Conservation (phyloP, 2,797 vertebrate species). For the Psittacula derbiana region DNA sequence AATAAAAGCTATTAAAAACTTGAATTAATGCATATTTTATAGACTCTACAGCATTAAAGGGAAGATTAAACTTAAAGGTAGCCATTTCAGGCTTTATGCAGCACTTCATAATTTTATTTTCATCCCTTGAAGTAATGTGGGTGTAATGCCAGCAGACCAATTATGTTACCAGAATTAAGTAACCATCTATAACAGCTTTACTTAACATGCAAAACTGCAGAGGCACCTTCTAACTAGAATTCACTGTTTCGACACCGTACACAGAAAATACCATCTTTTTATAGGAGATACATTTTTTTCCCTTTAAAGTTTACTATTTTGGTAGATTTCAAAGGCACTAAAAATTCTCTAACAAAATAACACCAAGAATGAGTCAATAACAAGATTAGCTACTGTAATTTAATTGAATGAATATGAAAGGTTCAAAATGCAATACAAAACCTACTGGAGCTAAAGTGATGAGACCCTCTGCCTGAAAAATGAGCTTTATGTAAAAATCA, state of each 20-base stretch:
- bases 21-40: slow-evolving; percentile 78
- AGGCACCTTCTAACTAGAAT: not conserved
- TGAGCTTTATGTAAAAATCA: not conserved
- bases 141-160: slow-evolving; percentile 69
- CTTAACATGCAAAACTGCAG: slow-evolving; percentile 33
- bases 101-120: slow-evolving; percentile 74
- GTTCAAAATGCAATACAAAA: not conserved
- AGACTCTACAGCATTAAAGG: slow-evolving; percentile 65
- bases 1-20: slow-evolving; percentile 75
- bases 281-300: not conserved
- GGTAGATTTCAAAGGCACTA: not conserved
- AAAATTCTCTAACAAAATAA: not conserved
- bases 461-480: not conserved
- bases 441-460: not conserved
- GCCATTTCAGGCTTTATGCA: slow-evolving; percentile 65
- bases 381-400: not conserved
- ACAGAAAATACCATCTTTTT: not conserved
- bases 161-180: slow-evolving; percentile 48
- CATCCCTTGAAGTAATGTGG: slow-evolving; percentile 37
- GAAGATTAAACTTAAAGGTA: slow-evolving; percentile 76
- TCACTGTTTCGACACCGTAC: not conserved
- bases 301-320: not conserved
- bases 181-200: slow-evolving; percentile 24
- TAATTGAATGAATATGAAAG: not conserved
- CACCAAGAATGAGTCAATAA: not conserved